phyloP scores from a whole-genome alignment of 2,113 vertebrate genomes.

The Lasiurus cinereus region DNA sequence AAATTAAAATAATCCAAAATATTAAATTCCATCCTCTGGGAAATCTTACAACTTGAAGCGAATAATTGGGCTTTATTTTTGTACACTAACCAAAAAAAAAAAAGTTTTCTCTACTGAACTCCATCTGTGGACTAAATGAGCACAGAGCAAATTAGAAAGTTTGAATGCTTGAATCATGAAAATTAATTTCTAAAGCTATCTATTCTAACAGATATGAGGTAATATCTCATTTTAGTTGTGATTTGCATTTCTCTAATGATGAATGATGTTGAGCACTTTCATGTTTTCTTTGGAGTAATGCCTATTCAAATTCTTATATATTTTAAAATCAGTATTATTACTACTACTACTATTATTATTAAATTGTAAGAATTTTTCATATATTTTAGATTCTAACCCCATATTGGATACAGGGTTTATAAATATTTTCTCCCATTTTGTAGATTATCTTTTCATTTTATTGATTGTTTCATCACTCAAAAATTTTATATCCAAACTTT shows the following conservation, averaged over 20 bases:
- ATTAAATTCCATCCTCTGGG: background rate
- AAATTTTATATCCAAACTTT: background rate
- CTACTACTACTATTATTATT: background rate
- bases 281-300: background rate
- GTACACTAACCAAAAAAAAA: background rate
- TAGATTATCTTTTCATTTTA: background rate
- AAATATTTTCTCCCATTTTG: background rate
- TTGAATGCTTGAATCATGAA: background rate
- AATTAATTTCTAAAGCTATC: constrained; percentile 12
- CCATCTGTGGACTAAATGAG: background rate
- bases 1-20: constrained; percentile 39
- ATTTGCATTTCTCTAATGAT: background rate
- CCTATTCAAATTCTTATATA: background rate
- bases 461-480: background rate
- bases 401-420: background rate
- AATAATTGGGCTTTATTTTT: constrained; percentile 47
- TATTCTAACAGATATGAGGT: background rate
- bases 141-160: constrained; percentile 35
- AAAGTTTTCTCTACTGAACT: background rate
- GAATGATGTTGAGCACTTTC: background rate
- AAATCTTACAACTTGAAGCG: background rate
- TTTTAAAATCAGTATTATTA: background rate
- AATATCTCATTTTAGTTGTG: background rate
- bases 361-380: background rate
- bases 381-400: background rate